A percentile compares a stretch with the other conserved stretches of the same genome.
phyloP scores from a whole-genome alignment of 2,113 vertebrate species.

The Catagonus wagneri region DNA sequence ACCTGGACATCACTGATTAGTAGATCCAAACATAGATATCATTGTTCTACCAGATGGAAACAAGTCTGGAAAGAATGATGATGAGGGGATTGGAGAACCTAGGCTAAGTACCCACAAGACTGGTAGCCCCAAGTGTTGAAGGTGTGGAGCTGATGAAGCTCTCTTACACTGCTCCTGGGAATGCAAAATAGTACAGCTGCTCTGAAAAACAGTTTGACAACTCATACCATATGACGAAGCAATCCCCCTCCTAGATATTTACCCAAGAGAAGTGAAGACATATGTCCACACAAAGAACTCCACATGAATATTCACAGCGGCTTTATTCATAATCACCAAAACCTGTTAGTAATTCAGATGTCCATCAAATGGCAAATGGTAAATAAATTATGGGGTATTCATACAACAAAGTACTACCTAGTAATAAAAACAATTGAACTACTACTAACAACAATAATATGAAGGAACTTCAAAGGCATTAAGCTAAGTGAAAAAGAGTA shows the following conservation, averaged over 20 bases:
- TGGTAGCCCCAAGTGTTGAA: neutral
- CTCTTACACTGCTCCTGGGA: neutral
- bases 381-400: neutral
- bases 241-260: neutral
- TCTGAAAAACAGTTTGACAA: neutral
- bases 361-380: neutral
- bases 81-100: neutral
- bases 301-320: neutral
- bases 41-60: neutral
- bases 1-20: neutral
- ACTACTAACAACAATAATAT: neutral
- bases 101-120: neutral
- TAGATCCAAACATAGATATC: neutral
- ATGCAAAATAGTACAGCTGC: neutral
- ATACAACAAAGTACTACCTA: neutral
- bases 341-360: neutral
- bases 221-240: neutral
- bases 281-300: neutral
- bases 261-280: neutral
- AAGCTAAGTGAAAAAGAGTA: neutral
- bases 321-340: neutral
- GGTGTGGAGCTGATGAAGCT: neutral
- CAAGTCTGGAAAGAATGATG: neutral
- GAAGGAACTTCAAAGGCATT: slow-evolving; percentile 4
- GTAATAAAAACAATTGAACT: neutral